A percentile compares a stretch with the other conserved stretches of the same genome.
phyloP scores from a whole-genome alignment of 2,888 invertebrate genomes.

The Pterobdella sp. region DNA sequence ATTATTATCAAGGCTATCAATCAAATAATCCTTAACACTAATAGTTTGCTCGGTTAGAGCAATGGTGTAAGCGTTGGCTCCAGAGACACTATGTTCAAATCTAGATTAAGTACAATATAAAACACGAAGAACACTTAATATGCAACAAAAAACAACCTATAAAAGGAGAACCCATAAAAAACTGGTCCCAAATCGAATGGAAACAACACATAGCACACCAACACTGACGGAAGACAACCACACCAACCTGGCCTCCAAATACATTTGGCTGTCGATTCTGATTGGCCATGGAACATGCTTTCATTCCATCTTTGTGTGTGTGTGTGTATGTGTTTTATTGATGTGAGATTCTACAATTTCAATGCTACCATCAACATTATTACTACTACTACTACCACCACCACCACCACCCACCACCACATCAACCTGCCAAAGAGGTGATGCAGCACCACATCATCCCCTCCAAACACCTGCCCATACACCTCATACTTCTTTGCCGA shows the following conservation, averaged over 20 bases:
- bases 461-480: conserved; percentile 55
- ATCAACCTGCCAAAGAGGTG: conserved; percentile 70
- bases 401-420: neutral
- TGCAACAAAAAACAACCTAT: no score
- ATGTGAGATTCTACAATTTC: neutral
- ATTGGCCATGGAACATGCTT: conserved; percentile 66
- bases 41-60: no score
- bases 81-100: no score
- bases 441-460: conserved; percentile 58
- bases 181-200: no score
- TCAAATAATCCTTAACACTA: no score
- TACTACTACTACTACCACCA: no score
- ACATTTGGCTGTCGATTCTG: conserved; percentile 59
- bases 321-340: neutral
- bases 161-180: no score
- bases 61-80: no score
- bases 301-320: conserved; percentile 56
- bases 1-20: no score
- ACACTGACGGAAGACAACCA: neutral
- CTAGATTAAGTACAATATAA: neutral
- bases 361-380: no score
- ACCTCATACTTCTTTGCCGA: conserved; percentile 71
- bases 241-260: conserved; percentile 67
- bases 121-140: no score
- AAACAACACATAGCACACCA: neutral